These are phyloP conservation scores for Piprites chloris DNA, from an alignment of 2,113 vertebrate genomes.

Conservation along the genomic window DNA sequence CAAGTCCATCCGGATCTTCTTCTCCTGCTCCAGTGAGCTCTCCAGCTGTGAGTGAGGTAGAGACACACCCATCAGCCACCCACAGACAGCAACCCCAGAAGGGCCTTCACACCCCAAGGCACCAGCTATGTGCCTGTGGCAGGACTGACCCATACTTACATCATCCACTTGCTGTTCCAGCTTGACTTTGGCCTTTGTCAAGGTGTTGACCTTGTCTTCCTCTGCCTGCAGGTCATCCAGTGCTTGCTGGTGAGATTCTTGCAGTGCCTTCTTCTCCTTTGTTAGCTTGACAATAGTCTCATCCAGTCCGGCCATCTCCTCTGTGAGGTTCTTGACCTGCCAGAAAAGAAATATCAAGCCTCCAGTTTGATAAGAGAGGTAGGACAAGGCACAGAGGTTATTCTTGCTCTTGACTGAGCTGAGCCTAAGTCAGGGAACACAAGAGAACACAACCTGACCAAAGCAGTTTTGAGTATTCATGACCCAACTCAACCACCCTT, in stretches of 20 bases:
- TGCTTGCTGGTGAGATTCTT: constrained; percentile 92
- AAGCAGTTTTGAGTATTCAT: background rate
- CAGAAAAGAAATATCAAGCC: background rate
- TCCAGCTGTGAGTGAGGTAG: constrained; percentile 45
- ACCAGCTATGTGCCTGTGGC: accelerated
- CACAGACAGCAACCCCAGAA: background rate
- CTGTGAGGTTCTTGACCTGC: constrained; percentile 92
- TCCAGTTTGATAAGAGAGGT: background rate
- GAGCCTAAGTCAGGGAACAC: background rate
- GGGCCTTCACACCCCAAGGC: background rate
- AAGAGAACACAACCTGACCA: background rate
- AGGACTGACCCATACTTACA: constrained; percentile 45
- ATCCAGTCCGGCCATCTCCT: constrained; percentile 93
- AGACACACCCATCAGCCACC: background rate
- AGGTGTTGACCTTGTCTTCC: constrained; percentile 90
- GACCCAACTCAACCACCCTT: background rate
- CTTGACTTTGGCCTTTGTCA: constrained; percentile 89
- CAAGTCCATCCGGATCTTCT: constrained; percentile 81
- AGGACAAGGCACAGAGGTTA: background rate
- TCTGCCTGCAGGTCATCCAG: constrained; percentile 94
- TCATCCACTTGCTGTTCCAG: constrained; percentile 94
- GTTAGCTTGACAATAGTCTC: constrained; percentile 89
- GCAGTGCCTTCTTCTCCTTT: constrained; percentile 91
- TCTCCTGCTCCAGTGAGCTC: constrained; percentile 81
- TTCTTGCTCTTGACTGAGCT: background rate